Percentiles rank a stretch among this genome's conserved stretches.
phyloP scores from a whole-genome alignment of 2,888 invertebrate species.

The Tachystola acroxantha region DNA sequence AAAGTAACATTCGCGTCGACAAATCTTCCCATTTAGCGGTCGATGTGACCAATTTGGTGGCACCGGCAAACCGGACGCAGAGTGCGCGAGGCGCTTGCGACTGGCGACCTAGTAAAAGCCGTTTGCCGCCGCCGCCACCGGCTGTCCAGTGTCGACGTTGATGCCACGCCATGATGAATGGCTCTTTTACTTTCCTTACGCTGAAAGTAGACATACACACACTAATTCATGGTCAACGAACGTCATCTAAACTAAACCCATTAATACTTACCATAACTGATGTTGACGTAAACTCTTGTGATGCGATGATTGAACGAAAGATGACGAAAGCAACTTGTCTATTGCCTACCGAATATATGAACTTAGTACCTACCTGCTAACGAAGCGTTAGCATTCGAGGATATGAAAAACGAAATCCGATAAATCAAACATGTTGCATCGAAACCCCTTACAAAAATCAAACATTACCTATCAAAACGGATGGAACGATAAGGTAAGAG shows the following conservation, averaged over 20 bases:
- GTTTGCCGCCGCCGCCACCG: too few relatives aligned
- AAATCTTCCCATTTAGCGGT: conserved; percentile 66
- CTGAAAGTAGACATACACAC: conserved; percentile 59
- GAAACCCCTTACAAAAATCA: too few relatives aligned
- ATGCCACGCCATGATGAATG: conserved; percentile 46
- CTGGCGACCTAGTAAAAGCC: conserved; percentile 62
- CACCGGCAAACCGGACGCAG: conserved; percentile 64
- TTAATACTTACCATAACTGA: too few relatives aligned
- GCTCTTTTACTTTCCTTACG: conserved; percentile 69
- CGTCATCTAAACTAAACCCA: too few relatives aligned
- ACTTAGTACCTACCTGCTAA: too few relatives aligned
- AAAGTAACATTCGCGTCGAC: conserved; percentile 39
- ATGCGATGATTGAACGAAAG: too few relatives aligned
- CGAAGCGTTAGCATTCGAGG: too few relatives aligned
- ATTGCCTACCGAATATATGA: too few relatives aligned
- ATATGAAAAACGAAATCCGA: too few relatives aligned
- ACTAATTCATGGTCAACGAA: conserved; percentile 8
- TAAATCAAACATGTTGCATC: too few relatives aligned
- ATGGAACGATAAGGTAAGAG: conserved; percentile 35
- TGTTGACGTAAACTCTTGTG: too few relatives aligned
- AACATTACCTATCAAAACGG: conserved; percentile 1
- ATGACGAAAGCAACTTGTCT: too few relatives aligned
- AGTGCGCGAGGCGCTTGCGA: conserved; percentile 17
- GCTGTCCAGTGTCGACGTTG: conserved; percentile 6
- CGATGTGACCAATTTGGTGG: conserved; percentile 69